Evolutionary conservation across 1,140 invertebrate genomes (phyloP), one percentile per base, ranked within the genome.

Genomic region (Cydia pomonella): DNA sequence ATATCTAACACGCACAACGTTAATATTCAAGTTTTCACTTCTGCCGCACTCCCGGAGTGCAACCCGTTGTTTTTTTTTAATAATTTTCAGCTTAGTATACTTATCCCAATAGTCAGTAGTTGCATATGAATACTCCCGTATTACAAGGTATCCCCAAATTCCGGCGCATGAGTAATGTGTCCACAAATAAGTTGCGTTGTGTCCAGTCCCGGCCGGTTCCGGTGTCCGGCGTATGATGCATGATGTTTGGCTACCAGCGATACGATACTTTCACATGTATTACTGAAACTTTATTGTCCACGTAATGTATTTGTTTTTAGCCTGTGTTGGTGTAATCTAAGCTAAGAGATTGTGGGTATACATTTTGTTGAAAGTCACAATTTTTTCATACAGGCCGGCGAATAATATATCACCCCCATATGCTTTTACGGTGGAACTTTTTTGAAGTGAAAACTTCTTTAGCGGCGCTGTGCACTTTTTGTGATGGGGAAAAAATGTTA

Each of bases 101-200:
- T 12, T 59, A 59, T 23, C n/a, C n/a, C n/a, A n/a, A n/a, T 50
- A 50, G 3, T 59, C 53, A 4, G n/a, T 50, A 50, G 16, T 53
- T 53, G 23, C 3, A 50, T 50, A 50, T 50, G 10, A 33, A 33
- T 38, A 38, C 33, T 10, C n/a, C 18, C 47, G 47, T 7, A 50
- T 18, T 50, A 18, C 53, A 59, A 59, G 53, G 53, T 59, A 59
- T 69, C 64, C 13, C 27, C 18, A 29, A 33, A 69, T 18, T 69
- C 64, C 64, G 64, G 21, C 21, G 47, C 6, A 69, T 69, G 64
- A 69, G 64, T 69, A 69, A 69, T 69, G 64, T 69, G 64, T 69
- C 64, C 64, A 69, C 64, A 69, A 69, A 69, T 69, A 69, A 69
- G 64, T 69, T 69, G 64, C 63, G 63, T 66, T 29, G 25, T 29